A percentile compares a stretch with the other conserved stretches of the same genome.
Evolutionary conservation across 1,140 invertebrate species (phyloP).

Genomic region (Zaprionus capensis): DNA sequence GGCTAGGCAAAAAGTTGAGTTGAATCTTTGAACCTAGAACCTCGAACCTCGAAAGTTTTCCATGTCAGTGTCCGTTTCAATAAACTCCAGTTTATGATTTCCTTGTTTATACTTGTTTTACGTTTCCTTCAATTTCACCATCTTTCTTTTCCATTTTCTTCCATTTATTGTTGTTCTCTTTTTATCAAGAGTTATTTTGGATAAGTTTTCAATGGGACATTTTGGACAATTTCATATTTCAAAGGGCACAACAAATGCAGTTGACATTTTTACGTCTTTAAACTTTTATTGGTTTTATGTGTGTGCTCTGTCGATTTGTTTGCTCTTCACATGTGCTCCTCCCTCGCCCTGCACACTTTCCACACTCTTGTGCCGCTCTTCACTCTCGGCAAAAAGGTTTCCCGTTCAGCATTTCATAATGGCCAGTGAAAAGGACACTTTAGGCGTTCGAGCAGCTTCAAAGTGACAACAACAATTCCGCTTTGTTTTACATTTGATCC

Average conservation of each 20-base stretch:
- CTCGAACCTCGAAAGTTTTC: conserved; percentile 15
- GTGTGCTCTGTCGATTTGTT: conserved; percentile 64
- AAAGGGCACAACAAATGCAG: conserved; percentile 70
- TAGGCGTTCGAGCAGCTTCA: conserved; percentile 63
- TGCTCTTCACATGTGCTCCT: conserved; percentile 21
- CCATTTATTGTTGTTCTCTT: not conserved
- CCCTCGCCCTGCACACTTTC: not conserved
- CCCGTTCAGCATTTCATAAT: conserved; percentile 52
- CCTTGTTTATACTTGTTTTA: conserved; percentile 33
- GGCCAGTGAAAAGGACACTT: conserved; percentile 70
- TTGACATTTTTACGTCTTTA: conserved; percentile 77
- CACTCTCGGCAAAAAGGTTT: conserved; percentile 32
- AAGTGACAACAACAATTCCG: conserved; percentile 59
- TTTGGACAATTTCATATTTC: conserved; percentile 71
- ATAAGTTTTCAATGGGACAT: conserved; percentile 27
- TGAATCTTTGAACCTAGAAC: conserved; percentile 14
- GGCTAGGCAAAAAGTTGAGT: conserved; percentile 20
- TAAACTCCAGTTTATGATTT: conserved; percentile 62
- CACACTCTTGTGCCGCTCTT: not conserved
- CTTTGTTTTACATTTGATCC: conserved; percentile 70
- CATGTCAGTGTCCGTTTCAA: conserved; percentile 47
- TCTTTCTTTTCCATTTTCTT: not conserved
- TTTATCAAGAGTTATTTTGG: conserved; percentile 38
- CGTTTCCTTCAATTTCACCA: conserved; percentile 16
- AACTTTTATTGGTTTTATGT: conserved; percentile 72